Evolutionary conservation across 1,140 invertebrate genomes (phyloP), one percentile per base, ranked within the genome.

Genomic region (Andricus grossulariae): DNA sequence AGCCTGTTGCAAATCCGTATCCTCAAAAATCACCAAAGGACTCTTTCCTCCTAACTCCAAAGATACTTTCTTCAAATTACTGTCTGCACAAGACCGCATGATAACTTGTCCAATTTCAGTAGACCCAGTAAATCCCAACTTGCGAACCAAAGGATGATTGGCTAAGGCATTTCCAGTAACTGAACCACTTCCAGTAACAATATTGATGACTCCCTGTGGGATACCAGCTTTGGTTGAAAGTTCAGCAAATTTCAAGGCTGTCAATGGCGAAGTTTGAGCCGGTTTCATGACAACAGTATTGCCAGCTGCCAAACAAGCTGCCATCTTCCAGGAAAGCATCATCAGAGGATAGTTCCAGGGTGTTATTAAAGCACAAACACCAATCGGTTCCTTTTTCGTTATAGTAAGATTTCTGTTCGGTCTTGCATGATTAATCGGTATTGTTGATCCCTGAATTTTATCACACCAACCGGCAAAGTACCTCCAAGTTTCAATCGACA

Each of bases 301-400:
- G 13, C 98, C 98, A 19, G 97, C 97, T 0, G 97, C 96, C 19
- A 99, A 92, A 80, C 98, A 99, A 0, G 98, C 98, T 0, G 97
- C 98, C 93, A 99, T 95, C 88, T 99, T 99, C 98, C 98, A 99
- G 0, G 98, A 97, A n/a, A 98, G 92, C 98, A 99, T 99, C 93
- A 99, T 95, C 11, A 99, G 88, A 0, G 98, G 98, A 88, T 99
- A 99, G 88, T 99, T 99, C 98, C 98, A 99, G 0, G 98, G 98
- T 6, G 98, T 99, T 21, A 99, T 96, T 54, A 99, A 93, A 0
- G 96, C 98, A 90, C 97, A 98, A 13, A 99, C 98, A 0, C 95
- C 94, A 76, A 99, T 96, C 0, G 98, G 97, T 89, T 99, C 98
- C 82, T 95, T 95, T 85, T 95, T 95, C 0, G 98, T 99, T 73